Evolutionary conservation across 2,888 invertebrate species (phyloP), one percentile per base, ranked within the genome.

Genomic region (Arge pagana): DNA sequence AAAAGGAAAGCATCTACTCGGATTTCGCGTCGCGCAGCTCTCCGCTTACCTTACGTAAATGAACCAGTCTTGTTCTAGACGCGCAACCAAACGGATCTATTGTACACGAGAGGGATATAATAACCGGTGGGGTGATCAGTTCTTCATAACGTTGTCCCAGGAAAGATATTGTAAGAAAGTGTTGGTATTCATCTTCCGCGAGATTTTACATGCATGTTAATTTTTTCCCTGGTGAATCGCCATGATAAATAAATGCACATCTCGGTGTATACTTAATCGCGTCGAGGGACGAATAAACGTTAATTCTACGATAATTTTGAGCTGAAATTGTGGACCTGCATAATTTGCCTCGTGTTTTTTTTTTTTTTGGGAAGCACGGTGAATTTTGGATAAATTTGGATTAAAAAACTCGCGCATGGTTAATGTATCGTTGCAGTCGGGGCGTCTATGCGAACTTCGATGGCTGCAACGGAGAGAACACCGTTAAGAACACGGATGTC

Each of bases 381-480:
- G 31, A 19, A 42, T 30, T 28, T 30, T 16, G 13, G n/a, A 30
- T n/a, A 42, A 19, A 42, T 30, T 28, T 30, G 28, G 13, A n/a
- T n/a, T n/a, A n/a, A n/a, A n/a, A n/a, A n/a, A n/a, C n/a, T n/a
- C n/a, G n/a, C n/a, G n/a, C n/a, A n/a, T n/a, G 26, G 16, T 40
- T n/a, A 30, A 42, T 30, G 30, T 30, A 30, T 24, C 13, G 18
- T 16, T 18, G 19, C 18, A 13, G 31, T 30, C 31, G 8, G 16
- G 8, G 40, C 5, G 16, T n/a, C 18, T 30, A 41, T 18, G 15
- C 18, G 18, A 28, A 41, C 28, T 28, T 18, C 8, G 31, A 68
- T 68, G 66, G 54, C 57, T 6, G 62, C 73, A n/a, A 79, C 79
- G 48, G 83, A 83, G 71, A 78, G 79, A 55, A 83, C 83, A 35